Percentiles rank a stretch among this genome's conserved stretches.
Evolutionary conservation across 2,888 invertebrate species (phyloP).

Genomic region (Zygothrica quintamaculata): DNA sequence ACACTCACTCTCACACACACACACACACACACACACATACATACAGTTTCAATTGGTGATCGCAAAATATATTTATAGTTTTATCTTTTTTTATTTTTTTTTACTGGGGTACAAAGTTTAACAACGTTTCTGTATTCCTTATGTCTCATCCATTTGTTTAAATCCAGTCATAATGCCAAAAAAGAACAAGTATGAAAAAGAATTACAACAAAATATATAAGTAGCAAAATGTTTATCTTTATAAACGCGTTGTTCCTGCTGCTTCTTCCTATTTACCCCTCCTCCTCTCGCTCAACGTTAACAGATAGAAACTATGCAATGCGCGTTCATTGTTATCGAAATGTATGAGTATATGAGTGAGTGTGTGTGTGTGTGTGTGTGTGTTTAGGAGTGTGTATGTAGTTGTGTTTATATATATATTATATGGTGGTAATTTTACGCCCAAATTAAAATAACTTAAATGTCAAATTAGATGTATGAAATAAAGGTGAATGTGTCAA

Average conservation of each 20-base stretch:
- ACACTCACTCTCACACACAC: conserved; percentile 1
- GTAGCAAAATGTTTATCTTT: too few species aligned
- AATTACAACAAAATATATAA: too few species aligned
- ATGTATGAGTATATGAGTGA: neutral
- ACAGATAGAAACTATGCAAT: too few species aligned
- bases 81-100: too few species aligned
- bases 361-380: neutral
- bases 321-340: too few species aligned
- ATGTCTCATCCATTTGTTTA: conserved; percentile 5
- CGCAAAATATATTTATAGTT: too few species aligned
- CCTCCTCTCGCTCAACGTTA: too few species aligned
- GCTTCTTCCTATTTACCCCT: too few species aligned
- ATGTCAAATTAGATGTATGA: neutral
- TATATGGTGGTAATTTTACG: conserved; percentile 19
- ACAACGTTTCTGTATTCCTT: neutral
- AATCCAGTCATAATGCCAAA: too few species aligned
- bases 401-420: neutral
- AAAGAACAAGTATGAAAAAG: too few species aligned
- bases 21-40: neutral
- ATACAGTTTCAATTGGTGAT: neutral
- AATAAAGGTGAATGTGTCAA: conserved; percentile 40
- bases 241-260: too few species aligned
- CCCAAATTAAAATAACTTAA: conserved; percentile 13
- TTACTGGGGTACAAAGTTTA: conserved; percentile 42
- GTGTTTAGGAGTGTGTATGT: neutral